Percentiles rank a stretch among this genome's conserved stretches.
Conservation (phyloP, 2,113 vertebrate genomes). For the Corythornis madagascariensis region DNA sequence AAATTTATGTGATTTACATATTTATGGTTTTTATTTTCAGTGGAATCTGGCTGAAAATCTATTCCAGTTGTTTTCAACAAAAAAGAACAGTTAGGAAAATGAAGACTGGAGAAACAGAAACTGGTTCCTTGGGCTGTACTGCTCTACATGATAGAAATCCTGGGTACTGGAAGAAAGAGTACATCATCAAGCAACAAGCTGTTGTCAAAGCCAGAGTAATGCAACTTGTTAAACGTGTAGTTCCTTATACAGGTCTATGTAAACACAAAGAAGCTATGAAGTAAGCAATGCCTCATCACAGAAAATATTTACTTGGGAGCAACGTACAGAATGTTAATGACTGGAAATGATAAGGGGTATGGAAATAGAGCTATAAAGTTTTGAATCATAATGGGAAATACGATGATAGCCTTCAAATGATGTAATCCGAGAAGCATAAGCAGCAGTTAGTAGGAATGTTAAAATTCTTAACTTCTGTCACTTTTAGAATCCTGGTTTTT, state of each 20-base stretch:
- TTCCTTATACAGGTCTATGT: constrained; percentile 78
- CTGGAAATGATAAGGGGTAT: neutral
- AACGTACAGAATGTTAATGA: neutral
- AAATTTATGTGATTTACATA: neutral
- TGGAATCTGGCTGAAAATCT: constrained; percentile 82
- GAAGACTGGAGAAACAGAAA: constrained; percentile 26
- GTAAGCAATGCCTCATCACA: constrained; percentile 39
- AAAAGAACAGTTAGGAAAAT: constrained; percentile 58
- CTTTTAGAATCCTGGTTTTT: neutral
- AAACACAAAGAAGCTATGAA: constrained; percentile 77
- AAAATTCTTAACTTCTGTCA: neutral
- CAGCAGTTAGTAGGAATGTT: neutral
- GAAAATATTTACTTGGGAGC: neutral
- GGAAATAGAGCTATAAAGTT: neutral
- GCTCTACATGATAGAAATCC: constrained; percentile 52
- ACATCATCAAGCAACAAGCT: constrained; percentile 74
- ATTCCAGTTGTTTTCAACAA: constrained; percentile 56
- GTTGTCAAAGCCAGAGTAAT: constrained; percentile 67
- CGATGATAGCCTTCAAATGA: fast-evolving
- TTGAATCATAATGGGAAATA: neutral
- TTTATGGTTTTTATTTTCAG: constrained; percentile 68
- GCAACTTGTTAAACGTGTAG: constrained; percentile 71
- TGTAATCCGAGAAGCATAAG: neutral
- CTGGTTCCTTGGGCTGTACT: constrained; percentile 5
- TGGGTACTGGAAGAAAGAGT: constrained; percentile 86